Conservation (phyloP, 2,888 invertebrate species). For the Polietes domitor region DNA sequence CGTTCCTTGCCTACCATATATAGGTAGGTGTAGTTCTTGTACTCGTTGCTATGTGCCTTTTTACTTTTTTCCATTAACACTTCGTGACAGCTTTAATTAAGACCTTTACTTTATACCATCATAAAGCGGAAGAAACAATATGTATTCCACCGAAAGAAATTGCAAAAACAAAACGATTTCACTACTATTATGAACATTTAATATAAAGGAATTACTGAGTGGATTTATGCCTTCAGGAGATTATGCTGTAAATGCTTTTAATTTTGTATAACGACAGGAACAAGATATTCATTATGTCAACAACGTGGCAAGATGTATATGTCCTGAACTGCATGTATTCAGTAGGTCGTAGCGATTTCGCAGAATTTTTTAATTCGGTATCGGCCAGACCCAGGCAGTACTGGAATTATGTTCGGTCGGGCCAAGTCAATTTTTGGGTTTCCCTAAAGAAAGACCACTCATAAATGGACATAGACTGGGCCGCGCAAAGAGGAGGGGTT, state of each 20-base stretch:
- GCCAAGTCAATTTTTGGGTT: too few relatives aligned
- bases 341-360: too few relatives aligned
- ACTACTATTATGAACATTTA: constrained; percentile 14
- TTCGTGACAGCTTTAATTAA: constrained; percentile 26
- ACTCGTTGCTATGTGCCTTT: not conserved
- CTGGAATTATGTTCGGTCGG: too few relatives aligned
- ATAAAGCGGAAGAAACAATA: constrained; percentile 20
- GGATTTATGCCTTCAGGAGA: not conserved
- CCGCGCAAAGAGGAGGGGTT: too few relatives aligned
- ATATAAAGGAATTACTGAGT: constrained; percentile 12
- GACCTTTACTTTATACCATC: constrained; percentile 11
- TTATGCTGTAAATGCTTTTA: not conserved
- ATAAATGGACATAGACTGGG: too few relatives aligned
- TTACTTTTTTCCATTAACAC: constrained; percentile 10
- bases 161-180: constrained; percentile 3
- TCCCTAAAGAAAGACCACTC: too few relatives aligned
- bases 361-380: too few relatives aligned
- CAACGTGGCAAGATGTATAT: too few relatives aligned
- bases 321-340: too few relatives aligned
- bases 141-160: not conserved
- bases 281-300: not conserved
- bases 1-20: not conserved
- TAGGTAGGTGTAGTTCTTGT: not conserved
- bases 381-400: too few relatives aligned
- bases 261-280: not conserved